Evolutionary conservation across 2,113 vertebrate species (phyloP), one percentile per base, ranked within the genome.

Genomic region (Heteronetta atricapilla): DNA sequence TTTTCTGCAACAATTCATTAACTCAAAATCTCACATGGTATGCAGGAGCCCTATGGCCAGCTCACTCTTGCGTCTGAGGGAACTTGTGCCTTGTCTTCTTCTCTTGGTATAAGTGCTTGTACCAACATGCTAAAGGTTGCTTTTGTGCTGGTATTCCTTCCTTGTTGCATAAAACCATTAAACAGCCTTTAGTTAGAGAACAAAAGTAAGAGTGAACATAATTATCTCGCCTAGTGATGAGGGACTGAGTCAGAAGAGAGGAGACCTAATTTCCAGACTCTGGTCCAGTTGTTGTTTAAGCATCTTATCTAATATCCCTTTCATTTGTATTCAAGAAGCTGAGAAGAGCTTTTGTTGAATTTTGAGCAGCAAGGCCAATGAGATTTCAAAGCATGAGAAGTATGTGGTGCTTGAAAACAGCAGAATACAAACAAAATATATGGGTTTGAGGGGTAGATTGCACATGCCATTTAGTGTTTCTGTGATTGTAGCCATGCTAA

Each of bases 51-150:
- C 36, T 52, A 13, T 0, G 1, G 9, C 8, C 13, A 31, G 8
- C 8, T 50, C 28, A 48, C 0, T 3, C 16, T 62, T 62, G 17
- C 31, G 16, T 16, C 11, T 60, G 38, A 55, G 36, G 6, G 5
- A 10, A 3, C 36, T 8, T 34, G 17, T 59, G 7, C 21, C 8
- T 34, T 22, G 5, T 46, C 34, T 66, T 64, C n/a, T 8, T 82
- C 29, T 48, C 16, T 3, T 23, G 22, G 4, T 11, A 1, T 0
- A 1, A 73, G 5, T 17, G 15, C 5, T 2, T 40, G 12, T 40
- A 40, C 8, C 21, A 53, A 62, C 6, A 90, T 67, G n/a, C 40
- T 29, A 34, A 16, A 59, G 29, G 28, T 29, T 67, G 36, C 50
- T 76, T 53, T 69, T 69, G 18, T 23, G 8, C 21, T 83, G 31